Conservation (phyloP, 2,888 invertebrate genomes). For the Eulithis testata region DNA sequence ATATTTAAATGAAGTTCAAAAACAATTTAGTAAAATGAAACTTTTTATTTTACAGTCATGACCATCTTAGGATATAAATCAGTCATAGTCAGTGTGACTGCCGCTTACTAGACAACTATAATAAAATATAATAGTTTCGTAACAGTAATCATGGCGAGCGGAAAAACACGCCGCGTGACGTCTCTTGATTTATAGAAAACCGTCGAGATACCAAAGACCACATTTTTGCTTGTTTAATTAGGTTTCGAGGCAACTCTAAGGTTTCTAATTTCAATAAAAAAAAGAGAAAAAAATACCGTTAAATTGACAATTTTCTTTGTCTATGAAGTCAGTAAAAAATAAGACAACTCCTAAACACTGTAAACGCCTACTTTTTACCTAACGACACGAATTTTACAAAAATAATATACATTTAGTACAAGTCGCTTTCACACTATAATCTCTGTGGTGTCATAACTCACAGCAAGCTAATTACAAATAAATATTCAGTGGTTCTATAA, state of each 20-base stretch:
- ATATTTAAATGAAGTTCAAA: no score
- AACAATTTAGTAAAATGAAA: no score
- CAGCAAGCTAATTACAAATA: constrained; percentile 16
- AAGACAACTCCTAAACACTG: no score
- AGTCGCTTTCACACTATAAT: background rate
- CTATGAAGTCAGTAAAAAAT: no score
- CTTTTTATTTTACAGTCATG: constrained; percentile 9
- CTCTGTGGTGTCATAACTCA: background rate
- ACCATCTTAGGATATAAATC: constrained; percentile 22
- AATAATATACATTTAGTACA: background rate
- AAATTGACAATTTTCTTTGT: background rate
- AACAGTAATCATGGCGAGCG: constrained; percentile 29
- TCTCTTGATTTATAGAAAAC: constrained; percentile 55
- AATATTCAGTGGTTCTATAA: constrained; percentile 14
- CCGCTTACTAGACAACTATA: constrained; percentile 17
- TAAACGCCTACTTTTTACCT: no score
- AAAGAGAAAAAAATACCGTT: background rate
- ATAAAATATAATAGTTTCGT: constrained; percentile 36
- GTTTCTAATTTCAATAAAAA: background rate
- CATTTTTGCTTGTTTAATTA: constrained; percentile 17
- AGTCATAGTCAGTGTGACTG: constrained; percentile 24
- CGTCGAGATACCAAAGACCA: constrained; percentile 18
- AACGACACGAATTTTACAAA: background rate
- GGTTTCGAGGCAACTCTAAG: constrained; percentile 7
- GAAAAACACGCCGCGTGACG: constrained; percentile 61